A percentile compares a stretch with the other conserved stretches of the same genome.
These are phyloP conservation scores for Lasioglossum oenotherae DNA, from an alignment of 2,888 invertebrate species.

Conservation along the genomic window DNA sequence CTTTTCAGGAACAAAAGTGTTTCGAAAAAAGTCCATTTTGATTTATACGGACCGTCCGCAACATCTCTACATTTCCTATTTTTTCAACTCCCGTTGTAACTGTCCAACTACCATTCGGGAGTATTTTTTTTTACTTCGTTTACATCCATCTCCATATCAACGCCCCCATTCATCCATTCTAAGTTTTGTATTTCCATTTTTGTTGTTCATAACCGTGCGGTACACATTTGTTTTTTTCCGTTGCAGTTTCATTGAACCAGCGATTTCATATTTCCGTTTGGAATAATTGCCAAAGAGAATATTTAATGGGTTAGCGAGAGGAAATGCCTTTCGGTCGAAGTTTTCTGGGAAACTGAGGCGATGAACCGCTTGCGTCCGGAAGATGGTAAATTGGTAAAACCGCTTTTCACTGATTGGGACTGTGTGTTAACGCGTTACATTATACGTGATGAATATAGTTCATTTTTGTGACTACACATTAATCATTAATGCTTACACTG, in stretches of 20 bases:
- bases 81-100: constrained; percentile 2
- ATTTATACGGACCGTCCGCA: background rate
- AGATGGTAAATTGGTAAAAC: background rate
- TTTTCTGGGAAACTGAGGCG: background rate
- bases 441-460: background rate
- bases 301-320: background rate
- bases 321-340: background rate
- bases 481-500: background rate
- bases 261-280: background rate
- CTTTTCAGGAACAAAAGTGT: background rate
- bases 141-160: background rate
- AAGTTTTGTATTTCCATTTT: background rate
- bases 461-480: background rate
- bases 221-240: background rate
- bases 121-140: background rate
- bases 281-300: background rate
- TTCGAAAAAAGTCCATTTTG: background rate
- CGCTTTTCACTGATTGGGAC: background rate
- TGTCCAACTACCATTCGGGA: background rate
- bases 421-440: background rate
- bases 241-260: background rate
- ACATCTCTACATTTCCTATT: background rate
- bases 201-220: background rate
- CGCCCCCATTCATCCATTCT: background rate
- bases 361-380: background rate